A percentile compares a stretch with the other conserved stretches of the same genome.
phyloP scores from a whole-genome alignment of 2,797 vertebrate genomes.

The Labeo calbasu region DNA sequence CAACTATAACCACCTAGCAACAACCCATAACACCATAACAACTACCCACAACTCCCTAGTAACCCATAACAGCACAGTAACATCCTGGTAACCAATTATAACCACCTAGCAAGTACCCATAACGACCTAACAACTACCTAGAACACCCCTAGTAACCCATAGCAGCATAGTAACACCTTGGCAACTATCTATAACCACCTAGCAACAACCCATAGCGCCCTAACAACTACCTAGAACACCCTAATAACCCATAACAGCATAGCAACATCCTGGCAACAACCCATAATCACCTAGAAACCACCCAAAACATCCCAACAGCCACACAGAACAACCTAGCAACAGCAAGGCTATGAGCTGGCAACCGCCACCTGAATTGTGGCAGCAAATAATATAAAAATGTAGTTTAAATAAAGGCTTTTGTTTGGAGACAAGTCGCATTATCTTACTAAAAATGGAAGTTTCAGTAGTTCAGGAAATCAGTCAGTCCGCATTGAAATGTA shows the following conservation, averaged over 20 bases:
- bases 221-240: background rate
- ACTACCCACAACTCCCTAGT: background rate
- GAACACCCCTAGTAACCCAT: background rate
- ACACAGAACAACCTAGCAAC: background rate
- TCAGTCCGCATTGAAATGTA: slow-evolving; percentile 7
- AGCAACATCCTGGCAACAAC: background rate
- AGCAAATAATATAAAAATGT: background rate
- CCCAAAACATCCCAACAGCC: background rate
- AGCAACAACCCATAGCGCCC: background rate
- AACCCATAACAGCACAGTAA: too few species aligned
- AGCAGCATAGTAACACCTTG: background rate
- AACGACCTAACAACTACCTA: background rate
- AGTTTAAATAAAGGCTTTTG: background rate
- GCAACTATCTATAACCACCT: background rate
- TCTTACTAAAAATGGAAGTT: background rate
- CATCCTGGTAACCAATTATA: too few species aligned
- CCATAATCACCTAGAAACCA: background rate
- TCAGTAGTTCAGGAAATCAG: background rate
- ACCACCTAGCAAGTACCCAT: background rate
- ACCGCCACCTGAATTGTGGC: background rate
- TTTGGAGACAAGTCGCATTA: background rate
- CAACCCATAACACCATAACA: background rate
- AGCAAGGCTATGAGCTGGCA: background rate
- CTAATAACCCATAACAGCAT: background rate
- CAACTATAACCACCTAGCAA: background rate